Conservation (phyloP, 2,797 vertebrate genomes). For the Galago senegalensis region DNA sequence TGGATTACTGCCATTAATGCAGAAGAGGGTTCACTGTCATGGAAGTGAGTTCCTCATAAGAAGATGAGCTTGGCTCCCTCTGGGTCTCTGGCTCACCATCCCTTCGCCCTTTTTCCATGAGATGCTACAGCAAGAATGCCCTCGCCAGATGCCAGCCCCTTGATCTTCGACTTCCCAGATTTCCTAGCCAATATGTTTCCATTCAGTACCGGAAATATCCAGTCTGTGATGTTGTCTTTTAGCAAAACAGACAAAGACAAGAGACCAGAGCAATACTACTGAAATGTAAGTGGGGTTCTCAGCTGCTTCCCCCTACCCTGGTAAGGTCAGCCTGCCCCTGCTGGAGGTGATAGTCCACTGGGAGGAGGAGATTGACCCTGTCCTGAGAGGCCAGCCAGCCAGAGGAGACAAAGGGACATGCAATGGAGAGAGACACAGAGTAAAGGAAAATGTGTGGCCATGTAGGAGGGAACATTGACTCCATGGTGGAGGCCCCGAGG, state of each 20-base stretch:
- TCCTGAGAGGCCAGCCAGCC: background rate
- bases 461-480: background rate
- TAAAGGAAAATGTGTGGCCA: accelerated
- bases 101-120: background rate
- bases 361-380: background rate
- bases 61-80: background rate
- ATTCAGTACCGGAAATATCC: background rate
- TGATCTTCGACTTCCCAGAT: background rate
- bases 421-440: background rate
- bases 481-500: no score
- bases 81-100: background rate
- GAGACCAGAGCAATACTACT: background rate
- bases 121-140: background rate
- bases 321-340: background rate
- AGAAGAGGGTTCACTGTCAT: background rate
- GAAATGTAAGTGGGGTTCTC: background rate
- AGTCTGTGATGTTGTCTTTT: no score
- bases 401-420: background rate
- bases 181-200: background rate
- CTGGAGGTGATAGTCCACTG: background rate
- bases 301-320: background rate
- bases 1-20: background rate
- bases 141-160: background rate
- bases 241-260: background rate
- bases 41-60: background rate